Evolutionary conservation across 2,113 vertebrate species (phyloP), one percentile per base, ranked within the genome.

Genomic region (Dicaeum eximium): DNA sequence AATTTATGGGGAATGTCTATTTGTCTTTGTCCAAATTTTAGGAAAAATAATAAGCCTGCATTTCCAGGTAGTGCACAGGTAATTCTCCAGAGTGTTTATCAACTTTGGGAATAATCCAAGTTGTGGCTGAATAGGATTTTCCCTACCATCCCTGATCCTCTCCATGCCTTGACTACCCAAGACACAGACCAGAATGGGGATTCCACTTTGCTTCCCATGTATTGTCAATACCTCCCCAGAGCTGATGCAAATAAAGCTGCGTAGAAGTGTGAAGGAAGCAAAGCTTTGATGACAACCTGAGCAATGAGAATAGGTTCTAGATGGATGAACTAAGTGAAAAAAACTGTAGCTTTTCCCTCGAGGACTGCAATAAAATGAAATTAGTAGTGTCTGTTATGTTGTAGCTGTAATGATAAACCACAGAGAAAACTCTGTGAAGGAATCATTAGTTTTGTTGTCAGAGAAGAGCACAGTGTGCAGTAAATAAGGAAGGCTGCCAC

Each of bases 401-500:
- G 5, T 58, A 58, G 50, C 60, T 86, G 35, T 70, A 74, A 60
- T 56, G 65, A 79, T 84, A 91, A 84, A 81, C 72, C 72, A 67
- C 25, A 4, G 31, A 60, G 77, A 83, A 87, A 91, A 79, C 13
- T 56, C 45, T 45, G 48, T 3, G 7, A 81, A 92, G 47, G 44
- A 88, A 47, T 66, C 56, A 84, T 88, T 48, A 80, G 54, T 80
- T 94, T 42, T 90, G 27, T 78, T 94, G 88, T 86, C 5, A 5
- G 75, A 79, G 74, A 71, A 72, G 45, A 85, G 56, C 44, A 72
- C 11, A 92, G 54, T 5, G 1, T 77, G 70, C 62, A 70, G 69
- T 86, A 90, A 93, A 90, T 90, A 94, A 86, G 71, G 42, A 66
- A 80, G 47, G 24, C 75, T 95, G 80, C 86, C 94, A 80, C 96